A percentile compares a stretch with the other conserved stretches of the same genome.
These are phyloP conservation scores for Drosophila nigritarsus DNA, from an alignment of 2,888 invertebrate species.

Conservation along the genomic window DNA sequence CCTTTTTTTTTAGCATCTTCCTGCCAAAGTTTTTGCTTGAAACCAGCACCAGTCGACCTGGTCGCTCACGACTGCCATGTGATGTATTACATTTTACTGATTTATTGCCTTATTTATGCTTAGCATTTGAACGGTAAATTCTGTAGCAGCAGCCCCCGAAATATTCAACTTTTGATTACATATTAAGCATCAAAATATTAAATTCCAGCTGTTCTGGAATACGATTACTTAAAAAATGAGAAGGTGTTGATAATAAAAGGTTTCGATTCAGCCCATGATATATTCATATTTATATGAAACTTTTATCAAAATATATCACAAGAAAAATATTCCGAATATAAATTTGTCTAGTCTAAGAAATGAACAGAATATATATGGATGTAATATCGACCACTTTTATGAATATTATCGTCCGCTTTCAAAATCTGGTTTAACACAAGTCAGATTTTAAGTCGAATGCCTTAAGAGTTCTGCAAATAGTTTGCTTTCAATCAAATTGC, in stretches of 20 bases:
- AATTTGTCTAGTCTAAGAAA: not conserved
- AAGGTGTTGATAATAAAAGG: not conserved
- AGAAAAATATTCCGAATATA: not conserved
- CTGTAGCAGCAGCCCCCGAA: constrained; percentile 35
- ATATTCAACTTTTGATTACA: constrained; percentile 61
- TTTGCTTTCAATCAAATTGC: constrained; percentile 5
- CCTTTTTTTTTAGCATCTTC: not conserved
- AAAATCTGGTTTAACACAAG: not conserved
- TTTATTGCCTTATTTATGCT: constrained; percentile 74
- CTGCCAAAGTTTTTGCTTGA: constrained; percentile 11
- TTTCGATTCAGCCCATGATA: not conserved
- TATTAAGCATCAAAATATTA: constrained; percentile 20
- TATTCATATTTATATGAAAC: not conserved
- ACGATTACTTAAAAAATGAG: not conserved
- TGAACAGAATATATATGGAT: not conserved
- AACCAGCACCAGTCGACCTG: constrained; percentile 9
- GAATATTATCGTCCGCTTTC: not conserved
- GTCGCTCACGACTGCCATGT: constrained; percentile 48
- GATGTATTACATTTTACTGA: constrained; percentile 77
- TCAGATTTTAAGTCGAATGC: not conserved
- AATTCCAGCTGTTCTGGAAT: not conserved
- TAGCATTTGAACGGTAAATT: constrained; percentile 50
- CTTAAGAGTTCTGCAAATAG: not conserved
- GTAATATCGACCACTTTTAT: not conserved
- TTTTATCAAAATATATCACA: not conserved